These are phyloP conservation scores for Girardinus metallicus DNA, from an alignment of 2,797 vertebrate genomes.

Conservation along the genomic window DNA sequence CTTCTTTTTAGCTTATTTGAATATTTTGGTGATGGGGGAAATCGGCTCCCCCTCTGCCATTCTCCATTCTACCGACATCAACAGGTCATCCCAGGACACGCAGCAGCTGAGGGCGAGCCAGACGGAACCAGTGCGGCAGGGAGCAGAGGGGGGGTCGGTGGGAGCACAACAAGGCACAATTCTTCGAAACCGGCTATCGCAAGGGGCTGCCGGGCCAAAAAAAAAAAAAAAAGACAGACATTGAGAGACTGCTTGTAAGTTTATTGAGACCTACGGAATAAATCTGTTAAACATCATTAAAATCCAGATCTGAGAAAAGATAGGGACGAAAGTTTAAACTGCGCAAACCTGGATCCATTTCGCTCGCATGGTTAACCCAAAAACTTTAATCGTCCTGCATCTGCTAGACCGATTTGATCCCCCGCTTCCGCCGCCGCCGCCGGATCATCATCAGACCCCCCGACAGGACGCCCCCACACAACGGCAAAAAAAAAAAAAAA, in stretches of 20 bases:
- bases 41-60: slow-evolving; percentile 77
- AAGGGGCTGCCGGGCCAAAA: slow-evolving; percentile 31
- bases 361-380: slow-evolving; percentile 60
- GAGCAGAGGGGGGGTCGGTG: slow-evolving; percentile 60
- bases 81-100: slow-evolving; percentile 89
- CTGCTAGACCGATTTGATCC: slow-evolving; percentile 36
- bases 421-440: slow-evolving; percentile 5
- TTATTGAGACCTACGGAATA: neutral
- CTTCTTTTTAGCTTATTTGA: slow-evolving; percentile 67
- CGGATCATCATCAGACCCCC: slow-evolving; percentile 73
- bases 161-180: slow-evolving; percentile 74
- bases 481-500: slow-evolving; percentile 37
- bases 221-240: neutral
- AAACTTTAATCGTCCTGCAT: slow-evolving; percentile 62
- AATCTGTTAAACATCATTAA: neutral
- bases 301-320: neutral
- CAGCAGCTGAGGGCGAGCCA: slow-evolving; percentile 85
- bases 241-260: slow-evolving; percentile 11
- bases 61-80: slow-evolving; percentile 85
- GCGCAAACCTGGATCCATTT: slow-evolving; percentile 37
- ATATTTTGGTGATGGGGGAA: slow-evolving; percentile 76
- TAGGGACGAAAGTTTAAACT: slow-evolving; percentile 62
- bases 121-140: slow-evolving; percentile 83
- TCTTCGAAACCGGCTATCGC: slow-evolving; percentile 51
- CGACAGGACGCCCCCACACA: slow-evolving; percentile 39